These are phyloP conservation scores for Microplitis deprimator DNA, from an alignment of 2,888 invertebrate species.

Conservation along the genomic window DNA sequence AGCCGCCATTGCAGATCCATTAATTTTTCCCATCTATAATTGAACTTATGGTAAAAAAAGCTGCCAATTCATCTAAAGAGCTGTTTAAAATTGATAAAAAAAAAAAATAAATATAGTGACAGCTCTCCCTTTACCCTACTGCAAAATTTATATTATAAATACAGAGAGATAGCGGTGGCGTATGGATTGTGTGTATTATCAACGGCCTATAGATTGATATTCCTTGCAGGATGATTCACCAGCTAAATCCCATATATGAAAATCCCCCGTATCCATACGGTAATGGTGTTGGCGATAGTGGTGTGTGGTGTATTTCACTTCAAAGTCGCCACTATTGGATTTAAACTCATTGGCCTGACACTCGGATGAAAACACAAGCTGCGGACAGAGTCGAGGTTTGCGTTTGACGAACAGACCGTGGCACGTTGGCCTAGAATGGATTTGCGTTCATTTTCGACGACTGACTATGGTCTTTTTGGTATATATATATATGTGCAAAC, in stretches of 20 bases:
- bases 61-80: too few relatives aligned
- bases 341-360: slow-evolving; percentile 47
- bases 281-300: slow-evolving; percentile 9
- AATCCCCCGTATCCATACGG: slow-evolving; percentile 17
- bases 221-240: not conserved
- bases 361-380: slow-evolving; percentile 43
- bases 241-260: not conserved
- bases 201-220: too few relatives aligned
- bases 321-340: slow-evolving; percentile 48
- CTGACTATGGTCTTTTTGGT: slow-evolving; percentile 6
- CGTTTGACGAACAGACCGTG: slow-evolving; percentile 43
- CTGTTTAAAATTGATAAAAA: too few relatives aligned
- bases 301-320: slow-evolving; percentile 38
- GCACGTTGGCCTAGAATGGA: slow-evolving; percentile 33
- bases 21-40: too few relatives aligned
- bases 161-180: too few relatives aligned
- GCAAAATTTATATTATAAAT: too few relatives aligned
- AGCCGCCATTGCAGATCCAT: too few relatives aligned
- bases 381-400: slow-evolving; percentile 39
- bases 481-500: not conserved
- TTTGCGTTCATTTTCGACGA: slow-evolving; percentile 40
- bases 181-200: too few relatives aligned
- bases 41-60: too few relatives aligned
- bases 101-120: too few relatives aligned
- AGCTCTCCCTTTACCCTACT: too few relatives aligned